Conservation (phyloP, 2,113 vertebrate species). For the Corythornis madagascariensis region DNA sequence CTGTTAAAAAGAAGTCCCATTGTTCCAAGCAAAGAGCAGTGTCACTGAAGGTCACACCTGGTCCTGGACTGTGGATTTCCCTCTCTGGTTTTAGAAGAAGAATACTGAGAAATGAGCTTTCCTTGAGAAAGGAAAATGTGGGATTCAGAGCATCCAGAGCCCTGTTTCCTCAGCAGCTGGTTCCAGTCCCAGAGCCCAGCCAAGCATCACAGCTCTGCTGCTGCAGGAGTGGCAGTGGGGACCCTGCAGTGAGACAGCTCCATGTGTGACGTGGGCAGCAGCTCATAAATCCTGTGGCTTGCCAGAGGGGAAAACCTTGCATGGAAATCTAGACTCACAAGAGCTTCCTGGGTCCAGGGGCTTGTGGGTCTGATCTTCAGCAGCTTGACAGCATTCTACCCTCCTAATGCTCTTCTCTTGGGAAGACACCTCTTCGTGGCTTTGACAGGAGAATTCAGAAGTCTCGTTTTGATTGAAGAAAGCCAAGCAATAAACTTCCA, state of each 20-base stretch:
- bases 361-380: not conserved
- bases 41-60: not conserved
- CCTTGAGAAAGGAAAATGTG: not conserved
- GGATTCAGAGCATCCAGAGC: not conserved
- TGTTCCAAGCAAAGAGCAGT: not conserved
- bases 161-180: not conserved
- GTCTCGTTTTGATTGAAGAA: not conserved
- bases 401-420: not conserved
- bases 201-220: not conserved
- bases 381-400: not conserved
- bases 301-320: slow-evolving; percentile 18
- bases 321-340: slow-evolving; percentile 34
- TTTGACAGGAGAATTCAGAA: not conserved
- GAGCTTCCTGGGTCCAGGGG: not conserved
- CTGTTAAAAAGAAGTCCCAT: not conserved
- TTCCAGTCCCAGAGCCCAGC: not conserved
- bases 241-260: slow-evolving; percentile 12
- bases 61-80: not conserved
- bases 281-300: slow-evolving; percentile 10
- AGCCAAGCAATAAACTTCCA: not conserved
- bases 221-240: not conserved
- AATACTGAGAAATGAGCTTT: not conserved
- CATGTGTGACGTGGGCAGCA: not conserved
- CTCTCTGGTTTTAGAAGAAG: not conserved
- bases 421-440: not conserved